Base-by-base conservation (phyloP, 1,140 invertebrate genomes). In the Drosophila orosa region DNA sequence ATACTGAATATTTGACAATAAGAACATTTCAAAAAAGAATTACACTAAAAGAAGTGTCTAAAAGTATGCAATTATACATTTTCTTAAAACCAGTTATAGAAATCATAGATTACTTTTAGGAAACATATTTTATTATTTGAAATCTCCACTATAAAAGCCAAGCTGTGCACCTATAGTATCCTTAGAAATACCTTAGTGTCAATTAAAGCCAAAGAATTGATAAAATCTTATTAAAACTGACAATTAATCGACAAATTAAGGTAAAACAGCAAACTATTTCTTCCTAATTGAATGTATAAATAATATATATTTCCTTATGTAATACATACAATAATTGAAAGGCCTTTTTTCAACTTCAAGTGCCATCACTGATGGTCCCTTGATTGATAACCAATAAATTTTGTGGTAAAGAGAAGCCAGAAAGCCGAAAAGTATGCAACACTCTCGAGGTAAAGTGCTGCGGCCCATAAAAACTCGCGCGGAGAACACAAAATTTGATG, bases 401-500 rank as follows among this genome's bases (percentile, higher is more conserved):
- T 9, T 19, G n/a, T 19, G n/a, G 5, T 2, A 13, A 48, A 25
- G 27, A 58, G 25, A 63, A 68, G 78, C 39, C 69, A 72, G 33
- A 47, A 89, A 89, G 76, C 76, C 80, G 61, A 89, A 89, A 89
- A 89, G 62, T 83, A 73, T 83, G 75, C 83, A 79, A 68, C 48
- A 83, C 67, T 87, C 58, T 87, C 47, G 79, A 77, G 62, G 62
- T 33, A 79, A 82, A 89, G 83, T 89, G 79, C 83, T 63, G 63
- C 42, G 61, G 55, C 69, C 61, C 75, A 83, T 83, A 74, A 87
- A 87, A 83, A 71, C 42, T 52, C 45, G 39, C 44, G 65, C n/a
- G 31, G n/a, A 68, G 37, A 74, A 71, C 67, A 89, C 84, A 89
- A 84, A 74, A 80, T 89, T 89, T 89, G 83, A 89, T 89, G 84